Evolutionary conservation across 1,140 invertebrate genomes (phyloP), one percentile per base, ranked within the genome.

Genomic region (Cotesia glomerata): DNA sequence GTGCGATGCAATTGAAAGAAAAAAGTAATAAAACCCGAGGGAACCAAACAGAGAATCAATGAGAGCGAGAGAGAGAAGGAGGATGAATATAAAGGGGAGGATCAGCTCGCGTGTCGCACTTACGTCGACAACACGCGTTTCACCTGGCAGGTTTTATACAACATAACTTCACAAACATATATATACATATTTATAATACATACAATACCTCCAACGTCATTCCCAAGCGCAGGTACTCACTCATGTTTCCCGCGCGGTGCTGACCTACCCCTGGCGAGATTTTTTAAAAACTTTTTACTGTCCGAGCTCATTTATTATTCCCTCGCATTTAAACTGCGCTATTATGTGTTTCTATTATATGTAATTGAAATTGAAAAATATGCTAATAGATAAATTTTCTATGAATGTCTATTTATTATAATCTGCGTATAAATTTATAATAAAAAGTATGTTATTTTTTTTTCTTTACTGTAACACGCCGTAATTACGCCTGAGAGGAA

Each of bases 241-340:
- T 56, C n/a, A 26, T 26, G 14, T 26, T 26, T 26, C 26, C 39
- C 5, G 39, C 39, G 7, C 39, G 36, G 14, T 39, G 71, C 71
- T 72, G 71, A 72, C 71, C 71, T 72, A 72, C 39, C 71, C 63
- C 56, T 67, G 62, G 65, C 36, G 49, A 63, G 58, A 49, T 45
- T 18, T 51, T 71, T 59, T 58, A 9, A 45, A 7, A 45, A 39
- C 35, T 52, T 71, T 56, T 49, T 36, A 26, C 39, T 58, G 68
- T 70, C 26, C 59, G n/a, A 26, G 8, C 39, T 45, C 11, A 45
- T 45, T 45, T 45, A 11, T 9, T 45, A 45, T 45, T 45, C 39
- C 3, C 39, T 66, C 16, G 63, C 49, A 26, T 32, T 26, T 26
- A 62, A 7, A 26, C 13, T 32, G 4, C 26, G 5, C 26, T 32